Evolutionary conservation across 23 tunicate species (phyloP), one percentile per base, ranked within the genome.

Genomic region (Diplosoma virens): DNA sequence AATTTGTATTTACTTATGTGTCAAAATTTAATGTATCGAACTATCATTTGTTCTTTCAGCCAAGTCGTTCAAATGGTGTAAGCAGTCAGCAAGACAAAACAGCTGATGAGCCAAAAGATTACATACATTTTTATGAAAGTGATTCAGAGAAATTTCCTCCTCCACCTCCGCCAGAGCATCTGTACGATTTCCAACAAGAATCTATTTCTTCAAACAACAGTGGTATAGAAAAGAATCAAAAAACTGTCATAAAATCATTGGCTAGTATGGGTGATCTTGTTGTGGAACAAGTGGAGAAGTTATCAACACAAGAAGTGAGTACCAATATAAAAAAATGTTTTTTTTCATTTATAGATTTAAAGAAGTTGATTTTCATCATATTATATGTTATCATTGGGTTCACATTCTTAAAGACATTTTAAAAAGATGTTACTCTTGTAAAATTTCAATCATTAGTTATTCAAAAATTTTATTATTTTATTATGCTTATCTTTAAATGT

Each of bases 181-280:
- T 52, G 22, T 81, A 81, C 79, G 86, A 81, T 27, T 81, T 81
- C 47, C 79, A 81, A 6, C 67, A 35, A 28, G 67, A 72, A 30
- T 81, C 86, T 0, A 25, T 31, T 32, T 50, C 71, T 25, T 81
- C 86, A 16, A 36, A 71, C 9, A 76, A 53, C 16, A 59, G 79
- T 60, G 86, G 53, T 1, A 60, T 50, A 37, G 84, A 68, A 53
- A 68, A 23, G 1, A 18, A 22, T 2, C 20, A 14, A 5, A 34
- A 37, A 37, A 30, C 20, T n/a, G 55, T 18, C 53, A 53, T 54
- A 0, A 41, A 34, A 27, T 30, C 64, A 50, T 34, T 81, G 2
- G 86, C 60, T 3, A 81, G 79, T 72, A 81, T 81, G 86, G 86
- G 68, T 41, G 86, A 81, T 25, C 67, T 41, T 27, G 75, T 81